These are phyloP conservation scores for Willowsia nigromaculata DNA, from an alignment of 2,888 invertebrate genomes.

Conservation along the genomic window DNA sequence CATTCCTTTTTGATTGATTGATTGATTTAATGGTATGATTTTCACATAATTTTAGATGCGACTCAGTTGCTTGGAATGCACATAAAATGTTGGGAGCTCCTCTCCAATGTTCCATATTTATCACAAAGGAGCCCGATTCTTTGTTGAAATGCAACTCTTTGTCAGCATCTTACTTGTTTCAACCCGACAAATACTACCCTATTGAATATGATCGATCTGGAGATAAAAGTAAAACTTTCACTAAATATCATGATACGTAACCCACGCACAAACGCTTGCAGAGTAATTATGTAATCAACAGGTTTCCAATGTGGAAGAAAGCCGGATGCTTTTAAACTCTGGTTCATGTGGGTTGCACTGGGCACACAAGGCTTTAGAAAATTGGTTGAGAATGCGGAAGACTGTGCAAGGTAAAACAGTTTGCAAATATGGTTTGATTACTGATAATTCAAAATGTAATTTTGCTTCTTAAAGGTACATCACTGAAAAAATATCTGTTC, in stretches of 20 bases:
- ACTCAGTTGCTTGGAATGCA: conserved; percentile 92
- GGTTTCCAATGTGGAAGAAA: conserved; percentile 94
- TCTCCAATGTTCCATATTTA: conserved; percentile 87
- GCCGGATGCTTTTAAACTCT: conserved; percentile 94
- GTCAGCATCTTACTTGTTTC: conserved; percentile 89
- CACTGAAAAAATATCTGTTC: conserved; percentile 81
- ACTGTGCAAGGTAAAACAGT: conserved; percentile 81
- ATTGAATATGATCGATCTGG: conserved; percentile 87
- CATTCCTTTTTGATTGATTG: not conserved
- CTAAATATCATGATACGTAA: not conserved
- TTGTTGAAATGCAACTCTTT: conserved; percentile 87
- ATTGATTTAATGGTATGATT: no score
- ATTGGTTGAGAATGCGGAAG: conserved; percentile 86
- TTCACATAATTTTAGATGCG: conserved; percentile 82
- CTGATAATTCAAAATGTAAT: not conserved
- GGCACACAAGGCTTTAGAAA: conserved; percentile 84
- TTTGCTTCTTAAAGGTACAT: conserved; percentile 82
- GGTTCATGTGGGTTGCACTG: conserved; percentile 94
- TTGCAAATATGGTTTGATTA: conserved; percentile 25
- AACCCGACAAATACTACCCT: conserved; percentile 92
- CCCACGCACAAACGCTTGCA: not conserved
- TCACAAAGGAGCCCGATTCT: conserved; percentile 84
- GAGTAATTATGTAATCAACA: conserved; percentile 75
- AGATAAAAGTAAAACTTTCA: conserved; percentile 85
- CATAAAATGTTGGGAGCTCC: conserved; percentile 92